A percentile compares a stretch with the other conserved stretches of the same genome.
These are phyloP conservation scores for Frieseomelitta varia DNA, from an alignment of 1,140 invertebrate species.

Conservation along the genomic window DNA sequence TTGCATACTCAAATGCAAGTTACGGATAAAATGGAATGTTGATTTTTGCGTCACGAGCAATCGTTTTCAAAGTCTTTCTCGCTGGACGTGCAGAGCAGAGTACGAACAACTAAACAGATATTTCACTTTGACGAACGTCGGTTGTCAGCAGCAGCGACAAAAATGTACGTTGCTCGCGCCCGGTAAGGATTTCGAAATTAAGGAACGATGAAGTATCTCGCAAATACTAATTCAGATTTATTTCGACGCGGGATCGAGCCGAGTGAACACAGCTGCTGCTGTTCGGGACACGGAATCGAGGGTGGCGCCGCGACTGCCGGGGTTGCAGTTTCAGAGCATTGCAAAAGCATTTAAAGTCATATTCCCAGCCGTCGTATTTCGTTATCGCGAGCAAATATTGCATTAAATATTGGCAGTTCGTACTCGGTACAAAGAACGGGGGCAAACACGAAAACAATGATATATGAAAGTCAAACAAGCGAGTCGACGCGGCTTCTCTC, in stretches of 20 bases:
- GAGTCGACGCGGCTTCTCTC: not conserved
- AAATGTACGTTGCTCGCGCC: no score
- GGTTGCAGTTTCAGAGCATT: not conserved
- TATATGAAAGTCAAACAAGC: slow-evolving; percentile 50
- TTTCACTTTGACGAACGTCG: no score
- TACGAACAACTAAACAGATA: no score
- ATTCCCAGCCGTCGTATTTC: not conserved
- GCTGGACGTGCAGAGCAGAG: no score
- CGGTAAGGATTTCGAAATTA: not conserved
- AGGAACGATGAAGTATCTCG: not conserved
- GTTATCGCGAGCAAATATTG: slow-evolving; percentile 34
- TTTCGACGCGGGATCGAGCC: not conserved
- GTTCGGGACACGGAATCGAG: not conserved
- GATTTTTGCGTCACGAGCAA: no score
- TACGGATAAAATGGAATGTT: no score
- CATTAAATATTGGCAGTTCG: slow-evolving; percentile 40
- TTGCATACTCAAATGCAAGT: no score
- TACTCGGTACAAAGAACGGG: slow-evolving; percentile 15
- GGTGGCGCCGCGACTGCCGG: no score
- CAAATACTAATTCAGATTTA: not conserved
- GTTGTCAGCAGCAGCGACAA: no score
- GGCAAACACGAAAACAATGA: slow-evolving; percentile 53
- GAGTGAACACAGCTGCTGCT: not conserved
- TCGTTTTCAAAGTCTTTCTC: no score
- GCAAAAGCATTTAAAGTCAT: slow-evolving; percentile 20